Base-by-base conservation (phyloP, 1,140 invertebrate species). In the Hycleus phaleratus region DNA sequence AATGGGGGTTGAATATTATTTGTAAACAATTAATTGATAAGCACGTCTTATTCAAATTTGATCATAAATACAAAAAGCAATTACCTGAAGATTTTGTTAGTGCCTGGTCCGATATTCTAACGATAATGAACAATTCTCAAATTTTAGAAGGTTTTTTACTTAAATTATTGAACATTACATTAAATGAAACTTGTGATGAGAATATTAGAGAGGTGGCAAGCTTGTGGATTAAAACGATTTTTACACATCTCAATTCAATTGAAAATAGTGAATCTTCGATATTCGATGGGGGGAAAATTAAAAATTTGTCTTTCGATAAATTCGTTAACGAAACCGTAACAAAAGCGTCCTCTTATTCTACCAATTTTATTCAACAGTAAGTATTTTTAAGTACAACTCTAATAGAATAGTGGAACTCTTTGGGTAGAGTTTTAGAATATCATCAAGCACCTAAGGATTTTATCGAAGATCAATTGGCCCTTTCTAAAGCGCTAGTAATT, bases 181-280 rank as follows among this genome's bases (percentile, higher is more conserved):
- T 32, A 7, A 32, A 32, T 32, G 32, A 32, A 32, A 32, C 4
- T 32, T 32, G 32, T 32, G 1, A 32, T 1, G 32, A 32, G 7
- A 32, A 32, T 32, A 7, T 32, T 18, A 61, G 59, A 55, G 56
- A 55, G 40, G 48, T 62, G 18, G 66, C 66, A 6, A 46, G 59
- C 40, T 54, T 65, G 24, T 68, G 66, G 66, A 63, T 66, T 32
- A 49, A 48, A 39, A 61, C 65, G 53, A 54, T 68, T 40, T 58
- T 59, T 26, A 11, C 26, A 42, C 26, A 55, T 9, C 11, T 67
- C 26, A 24, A 25, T 4, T 48, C 48, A 11, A 5, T 39, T 39
- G 4, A 52, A 39, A 26, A 11, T 24, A 45, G 24, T 39, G 9
- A 46, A n/a, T 40, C n/a, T 6, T 53, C 38, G 32, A 26, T 38